Percentiles rank a stretch among this genome's conserved stretches.
Conservation (phyloP, 2,113 vertebrate species). For the Daubentonia madagascariensis region DNA sequence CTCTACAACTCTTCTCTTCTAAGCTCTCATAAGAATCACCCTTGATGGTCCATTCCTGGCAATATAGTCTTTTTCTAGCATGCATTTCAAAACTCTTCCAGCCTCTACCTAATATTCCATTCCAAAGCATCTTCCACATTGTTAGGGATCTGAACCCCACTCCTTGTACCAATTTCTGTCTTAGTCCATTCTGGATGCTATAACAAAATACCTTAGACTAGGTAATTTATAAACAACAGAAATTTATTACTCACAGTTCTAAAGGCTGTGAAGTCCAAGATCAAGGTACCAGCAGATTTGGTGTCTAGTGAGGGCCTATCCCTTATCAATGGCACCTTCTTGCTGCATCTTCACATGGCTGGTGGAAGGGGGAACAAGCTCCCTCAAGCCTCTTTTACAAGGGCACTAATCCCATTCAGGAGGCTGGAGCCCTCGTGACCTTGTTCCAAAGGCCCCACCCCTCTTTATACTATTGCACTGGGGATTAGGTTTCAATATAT, state of each 20-base stretch:
- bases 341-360: not conserved
- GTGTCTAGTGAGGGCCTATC: not conserved
- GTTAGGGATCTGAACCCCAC: not conserved
- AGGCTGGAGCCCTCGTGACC: not conserved
- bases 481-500: not conserved
- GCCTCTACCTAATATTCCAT: not conserved
- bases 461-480: not conserved
- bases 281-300: not conserved
- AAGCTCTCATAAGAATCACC: not conserved
- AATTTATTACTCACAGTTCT: not conserved
- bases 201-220: not conserved
- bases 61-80: not conserved
- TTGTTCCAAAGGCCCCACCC: not conserved
- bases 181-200: not conserved
- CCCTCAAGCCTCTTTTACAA: not conserved
- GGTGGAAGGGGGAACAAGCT: not conserved
- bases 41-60: not conserved
- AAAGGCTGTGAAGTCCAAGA: not conserved
- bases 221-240: not conserved
- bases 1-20: not conserved
- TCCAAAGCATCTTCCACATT: not conserved
- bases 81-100: not conserved
- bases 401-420: not conserved
- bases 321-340: not conserved
- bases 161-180: not conserved